phyloP scores from a whole-genome alignment of 2,113 vertebrate genomes.

The Hystrix brachyura region DNA sequence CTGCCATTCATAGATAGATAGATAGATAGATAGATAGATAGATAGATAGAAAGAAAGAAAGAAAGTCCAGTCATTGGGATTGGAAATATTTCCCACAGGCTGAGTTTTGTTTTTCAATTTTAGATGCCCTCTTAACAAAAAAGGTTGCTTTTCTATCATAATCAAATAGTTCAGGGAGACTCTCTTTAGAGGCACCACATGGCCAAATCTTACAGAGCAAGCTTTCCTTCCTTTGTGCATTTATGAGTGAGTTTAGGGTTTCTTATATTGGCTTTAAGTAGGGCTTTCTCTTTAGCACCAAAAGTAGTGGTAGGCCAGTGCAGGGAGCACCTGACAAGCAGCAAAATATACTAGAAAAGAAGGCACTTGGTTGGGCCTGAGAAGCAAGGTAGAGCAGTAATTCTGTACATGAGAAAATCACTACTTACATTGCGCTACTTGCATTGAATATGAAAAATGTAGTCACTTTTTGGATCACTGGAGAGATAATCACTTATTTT shows the following conservation, averaged over 20 bases:
- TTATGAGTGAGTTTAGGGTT: neutral
- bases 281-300: neutral
- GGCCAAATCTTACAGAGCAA: neutral
- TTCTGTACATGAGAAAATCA: neutral
- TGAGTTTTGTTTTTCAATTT: conserved; percentile 27
- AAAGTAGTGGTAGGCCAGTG: neutral
- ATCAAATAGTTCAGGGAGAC: neutral
- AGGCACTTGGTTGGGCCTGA: neutral
- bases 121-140: neutral
- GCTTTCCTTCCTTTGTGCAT: neutral
- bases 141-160: neutral
- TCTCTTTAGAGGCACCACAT: neutral
- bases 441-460: neutral
- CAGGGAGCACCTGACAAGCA: neutral
- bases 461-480: neutral
- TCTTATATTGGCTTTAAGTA: neutral
- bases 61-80: neutral
- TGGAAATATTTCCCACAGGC: neutral
- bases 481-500: neutral
- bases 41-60: neutral
- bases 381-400: neutral
- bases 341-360: neutral
- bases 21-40: too few species aligned
- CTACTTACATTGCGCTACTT: neutral
- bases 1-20: neutral